Evolutionary conservation across 2,113 vertebrate genomes (phyloP), one percentile per base, ranked within the genome.

Genomic region (Falco punctatus): DNA sequence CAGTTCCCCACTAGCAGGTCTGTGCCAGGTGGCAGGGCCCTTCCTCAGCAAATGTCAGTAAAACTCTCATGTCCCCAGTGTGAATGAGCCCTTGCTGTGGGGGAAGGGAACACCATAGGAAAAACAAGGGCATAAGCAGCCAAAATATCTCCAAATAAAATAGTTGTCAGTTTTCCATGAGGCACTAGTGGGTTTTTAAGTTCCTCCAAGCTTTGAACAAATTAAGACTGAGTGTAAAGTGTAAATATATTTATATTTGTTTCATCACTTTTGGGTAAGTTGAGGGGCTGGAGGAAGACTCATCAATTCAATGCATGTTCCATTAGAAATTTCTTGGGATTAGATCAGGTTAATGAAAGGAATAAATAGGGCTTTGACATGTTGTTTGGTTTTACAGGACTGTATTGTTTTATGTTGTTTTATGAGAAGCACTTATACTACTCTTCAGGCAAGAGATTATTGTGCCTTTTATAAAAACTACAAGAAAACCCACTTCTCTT

Each of bases 341-440:
- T 97, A 89, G 40, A 90, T 95, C 94, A 92, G 93, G 91, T 96
- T 97, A 97, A 97, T 96, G 94, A 97, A 98, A 96, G 88, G 92
- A 97, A 94, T 95, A 97, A 97, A 96, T 94, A 90, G 94, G 82
- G 81, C 48, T 88, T 92, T 95, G 92, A 95, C 96, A 93, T 81
- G 92, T 95, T 95, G 85, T 92, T 95, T 91, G 65, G 52, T 91
- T 97, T 96, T 94, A 96, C 93, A 92, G 70, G 92, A 95, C 69
- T 88, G 88, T 96, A 91, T 95, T 97, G 90, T 97, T 97, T 96
- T 97, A 97, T 94, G 92, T 48, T 96, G 90, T 95, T 97, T 97
- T 97, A 98, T 96, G 94, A 93, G 94, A 96, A 95, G 81, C 65
- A 90, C 88, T 97, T 97, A 94, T 28, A 89, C 55, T 88, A 81